These are phyloP conservation scores for Euphonia xanthogaster DNA, from an alignment of 2,797 vertebrate species.

Conservation along the genomic window DNA sequence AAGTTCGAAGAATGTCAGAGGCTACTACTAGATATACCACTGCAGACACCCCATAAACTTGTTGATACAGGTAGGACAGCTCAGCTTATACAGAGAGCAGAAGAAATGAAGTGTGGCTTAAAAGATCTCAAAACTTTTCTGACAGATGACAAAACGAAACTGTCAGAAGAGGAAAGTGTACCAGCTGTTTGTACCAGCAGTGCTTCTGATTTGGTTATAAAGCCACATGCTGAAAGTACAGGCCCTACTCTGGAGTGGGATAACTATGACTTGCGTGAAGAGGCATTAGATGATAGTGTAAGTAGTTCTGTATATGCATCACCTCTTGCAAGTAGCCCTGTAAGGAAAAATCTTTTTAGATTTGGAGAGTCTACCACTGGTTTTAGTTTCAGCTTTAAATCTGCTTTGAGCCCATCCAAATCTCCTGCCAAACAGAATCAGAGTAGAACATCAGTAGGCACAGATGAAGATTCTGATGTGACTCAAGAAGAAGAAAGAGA, in stretches of 20 bases:
- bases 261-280: conserved; percentile 89
- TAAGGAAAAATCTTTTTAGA: conserved; percentile 91
- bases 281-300: conserved; percentile 83
- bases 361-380: conserved; percentile 93
- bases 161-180: conserved; percentile 79
- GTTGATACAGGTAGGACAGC: conserved; percentile 92
- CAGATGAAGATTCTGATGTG: conserved; percentile 91
- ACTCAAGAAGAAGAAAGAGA: conserved; percentile 94
- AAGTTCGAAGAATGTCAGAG: conserved; percentile 96
- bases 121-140: conserved; percentile 94
- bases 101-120: conserved; percentile 96
- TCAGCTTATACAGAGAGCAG: conserved; percentile 94
- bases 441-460: conserved; percentile 87
- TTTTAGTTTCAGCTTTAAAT: conserved; percentile 97
- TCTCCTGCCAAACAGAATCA: conserved; percentile 92
- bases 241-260: conserved; percentile 92
- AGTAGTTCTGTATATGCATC: conserved; percentile 87
- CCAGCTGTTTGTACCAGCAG: conserved; percentile 32
- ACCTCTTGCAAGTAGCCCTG: conserved; percentile 84
- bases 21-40: conserved; percentile 91
- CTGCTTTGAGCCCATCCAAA: conserved; percentile 91
- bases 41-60: conserved; percentile 98
- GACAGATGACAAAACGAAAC: conserved; percentile 89
- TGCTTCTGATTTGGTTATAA: conserved; percentile 75
- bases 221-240: conserved; percentile 80